Conservation (phyloP, 1,140 invertebrate genomes). For the Apocrypta bakeri region DNA sequence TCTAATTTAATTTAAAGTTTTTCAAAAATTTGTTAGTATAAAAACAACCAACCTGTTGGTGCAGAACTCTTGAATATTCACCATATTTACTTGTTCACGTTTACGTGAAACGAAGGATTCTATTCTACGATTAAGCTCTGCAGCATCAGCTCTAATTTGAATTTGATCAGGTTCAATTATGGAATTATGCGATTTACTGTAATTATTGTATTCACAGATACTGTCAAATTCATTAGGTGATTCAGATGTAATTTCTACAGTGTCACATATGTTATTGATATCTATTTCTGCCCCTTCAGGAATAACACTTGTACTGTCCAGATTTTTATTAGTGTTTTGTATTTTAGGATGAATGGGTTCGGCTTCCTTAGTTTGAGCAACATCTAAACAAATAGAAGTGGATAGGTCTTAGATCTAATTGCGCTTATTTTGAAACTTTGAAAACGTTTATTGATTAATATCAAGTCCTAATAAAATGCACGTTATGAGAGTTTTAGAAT, state of each 20-base stretch:
- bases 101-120: constrained; percentile 77
- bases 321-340: constrained; percentile 13
- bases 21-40: constrained; percentile 10
- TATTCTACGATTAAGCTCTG: constrained; percentile 78
- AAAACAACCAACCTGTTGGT: constrained; percentile 24
- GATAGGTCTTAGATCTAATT: constrained; percentile 39
- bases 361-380: background rate
- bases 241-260: constrained; percentile 46
- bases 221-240: constrained; percentile 21
- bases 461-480: constrained; percentile 8
- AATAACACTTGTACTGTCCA: constrained; percentile 1
- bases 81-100: constrained; percentile 78
- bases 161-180: constrained; percentile 72
- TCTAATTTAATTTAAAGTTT: constrained; percentile 12
- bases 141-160: constrained; percentile 77
- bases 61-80: constrained; percentile 82
- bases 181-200: constrained; percentile 50
- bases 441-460: constrained; percentile 33
- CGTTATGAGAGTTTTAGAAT: background rate
- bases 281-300: constrained; percentile 38
- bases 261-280: constrained; percentile 40
- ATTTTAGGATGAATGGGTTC: background rate
- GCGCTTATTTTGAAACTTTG: background rate
- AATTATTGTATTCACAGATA: background rate
- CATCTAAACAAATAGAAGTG: constrained; percentile 37